Conservation (phyloP, 2,113 vertebrate species). For the Calidris pugnax region DNA sequence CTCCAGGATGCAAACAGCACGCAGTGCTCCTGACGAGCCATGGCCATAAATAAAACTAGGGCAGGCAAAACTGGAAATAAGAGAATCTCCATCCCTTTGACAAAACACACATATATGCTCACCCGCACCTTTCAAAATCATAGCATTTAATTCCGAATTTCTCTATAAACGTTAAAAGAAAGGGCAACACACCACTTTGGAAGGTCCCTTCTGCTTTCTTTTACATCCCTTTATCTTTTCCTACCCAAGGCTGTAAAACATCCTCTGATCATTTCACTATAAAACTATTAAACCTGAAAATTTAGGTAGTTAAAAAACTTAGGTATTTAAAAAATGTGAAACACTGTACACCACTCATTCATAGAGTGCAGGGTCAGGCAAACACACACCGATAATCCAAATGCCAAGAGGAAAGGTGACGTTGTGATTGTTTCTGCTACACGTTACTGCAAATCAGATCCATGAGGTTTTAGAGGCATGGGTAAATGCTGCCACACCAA, state of each 20-base stretch:
- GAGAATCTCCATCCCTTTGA: background rate
- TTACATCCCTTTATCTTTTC: background rate
- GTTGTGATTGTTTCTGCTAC: background rate
- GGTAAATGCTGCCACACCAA: background rate
- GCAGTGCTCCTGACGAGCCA: background rate
- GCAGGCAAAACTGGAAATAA: background rate
- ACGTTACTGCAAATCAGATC: background rate
- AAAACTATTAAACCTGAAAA: background rate
- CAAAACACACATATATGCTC: background rate
- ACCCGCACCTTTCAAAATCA: background rate
- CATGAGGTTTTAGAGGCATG: background rate
- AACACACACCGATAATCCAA: background rate
- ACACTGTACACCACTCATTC: background rate
- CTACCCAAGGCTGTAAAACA: background rate
- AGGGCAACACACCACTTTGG: background rate
- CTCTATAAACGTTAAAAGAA: background rate
- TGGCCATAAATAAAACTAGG: background rate
- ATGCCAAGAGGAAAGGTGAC: background rate
- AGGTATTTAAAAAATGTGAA: background rate
- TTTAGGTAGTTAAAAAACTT: background rate
- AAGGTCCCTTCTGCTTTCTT: background rate
- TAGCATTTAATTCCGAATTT: background rate
- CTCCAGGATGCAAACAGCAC: fast-evolving
- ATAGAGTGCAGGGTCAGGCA: fast-evolving
- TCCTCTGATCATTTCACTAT: background rate